Percentiles rank a stretch among this genome's conserved stretches.
Evolutionary conservation across 2,113 vertebrate genomes (phyloP).

Genomic region (Pterocles burchelli): DNA sequence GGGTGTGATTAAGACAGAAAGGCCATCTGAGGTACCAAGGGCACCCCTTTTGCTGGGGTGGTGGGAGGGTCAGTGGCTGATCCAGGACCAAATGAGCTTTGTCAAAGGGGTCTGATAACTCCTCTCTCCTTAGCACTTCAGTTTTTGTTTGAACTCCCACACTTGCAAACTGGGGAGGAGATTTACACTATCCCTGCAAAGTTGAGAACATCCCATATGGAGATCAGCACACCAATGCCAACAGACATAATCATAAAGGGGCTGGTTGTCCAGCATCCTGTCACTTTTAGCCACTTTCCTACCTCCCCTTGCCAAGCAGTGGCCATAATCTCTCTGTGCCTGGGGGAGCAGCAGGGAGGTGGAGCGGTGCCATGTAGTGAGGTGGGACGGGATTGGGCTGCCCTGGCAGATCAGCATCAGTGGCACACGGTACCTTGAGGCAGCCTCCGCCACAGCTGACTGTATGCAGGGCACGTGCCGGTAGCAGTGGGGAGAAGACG

Average conservation of each 20-base stretch:
- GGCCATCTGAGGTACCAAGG: background rate
- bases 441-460: background rate
- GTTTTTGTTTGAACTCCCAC: background rate
- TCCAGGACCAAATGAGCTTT: background rate
- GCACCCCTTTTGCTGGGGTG: background rate
- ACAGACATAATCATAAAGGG: background rate
- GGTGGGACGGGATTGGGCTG: background rate
- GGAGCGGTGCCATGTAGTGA: rapidly evolving
- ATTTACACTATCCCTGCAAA: background rate
- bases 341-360: background rate
- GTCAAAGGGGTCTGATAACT: background rate
- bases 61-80: background rate
- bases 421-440: background rate
- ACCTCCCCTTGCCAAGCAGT: background rate
- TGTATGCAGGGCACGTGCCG: background rate
- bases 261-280: background rate
- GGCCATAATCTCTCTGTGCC: background rate
- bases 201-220: background rate
- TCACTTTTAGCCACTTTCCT: background rate
- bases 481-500: background rate
- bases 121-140: background rate
- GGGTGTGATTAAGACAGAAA: background rate
- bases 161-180: background rate
- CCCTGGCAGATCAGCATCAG: background rate
- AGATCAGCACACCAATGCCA: background rate